Evolutionary conservation across 2,113 vertebrate genomes (phyloP), one percentile per base, ranked within the genome.

Genomic region (Microcebus lehilahytsara): DNA sequence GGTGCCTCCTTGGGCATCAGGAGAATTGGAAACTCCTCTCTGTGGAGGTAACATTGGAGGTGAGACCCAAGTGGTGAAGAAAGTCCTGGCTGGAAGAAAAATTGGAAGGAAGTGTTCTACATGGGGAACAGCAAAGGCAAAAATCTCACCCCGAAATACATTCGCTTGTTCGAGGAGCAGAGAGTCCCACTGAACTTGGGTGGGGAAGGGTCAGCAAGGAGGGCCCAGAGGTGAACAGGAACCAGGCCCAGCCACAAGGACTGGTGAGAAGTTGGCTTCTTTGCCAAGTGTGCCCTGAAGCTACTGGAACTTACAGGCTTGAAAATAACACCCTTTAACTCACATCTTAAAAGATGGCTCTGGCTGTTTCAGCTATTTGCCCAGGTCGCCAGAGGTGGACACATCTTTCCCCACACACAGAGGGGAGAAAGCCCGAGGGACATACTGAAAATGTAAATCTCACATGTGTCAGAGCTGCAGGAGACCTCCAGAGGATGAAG

Each of bases 61-160:
- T 25, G 37, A 84, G 13, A 53, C 13, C 4, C 40, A 11, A 60
- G 20, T 19, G 1, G 20, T 25, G 14, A 46, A 60, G 58, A 53
- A 92, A 56, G 34, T 16, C 1, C 23, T 25, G 25, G 16, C 23
- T 42, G 9, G 23, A 5, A 42, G 46, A 32, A 74, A 5, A 53
- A 1, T 0, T 16, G 6, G 58, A 9, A 53, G 40, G 37, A 14
- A 16, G 19, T 1, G 1, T 7, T 53, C 2, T 2, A 13, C 37
- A 23, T 6, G 40, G 10, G 49, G 14, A 12, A 78, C 4, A 30
- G 13, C 77, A 6, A 64, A 56, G 32, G 17, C 2, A 3, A 53
- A 30, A 58, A 10, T 10, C n/a, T 42, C 23, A 40, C 5, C 6
- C 62, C 17, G 0, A 27, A 11, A 13, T 2, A 13, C 4, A 23